These are phyloP conservation scores for Copidosoma aretas DNA, from an alignment of 2,888 invertebrate genomes.

Conservation along the genomic window DNA sequence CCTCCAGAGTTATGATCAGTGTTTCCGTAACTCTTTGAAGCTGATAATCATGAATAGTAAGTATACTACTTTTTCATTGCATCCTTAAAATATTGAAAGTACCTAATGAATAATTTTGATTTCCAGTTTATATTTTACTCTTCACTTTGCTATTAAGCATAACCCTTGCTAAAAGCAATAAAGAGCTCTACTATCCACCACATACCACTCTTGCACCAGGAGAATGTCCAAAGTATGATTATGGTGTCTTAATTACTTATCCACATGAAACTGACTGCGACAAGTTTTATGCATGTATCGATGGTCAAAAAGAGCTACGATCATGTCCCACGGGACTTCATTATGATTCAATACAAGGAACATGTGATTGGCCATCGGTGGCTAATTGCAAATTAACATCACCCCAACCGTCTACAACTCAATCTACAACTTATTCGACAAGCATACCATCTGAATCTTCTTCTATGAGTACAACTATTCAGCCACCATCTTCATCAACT, in stretches of 20 bases:
- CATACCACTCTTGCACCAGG: too few relatives aligned
- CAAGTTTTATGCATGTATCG: constrained; percentile 27
- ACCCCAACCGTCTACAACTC: neutral
- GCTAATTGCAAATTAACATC: neutral
- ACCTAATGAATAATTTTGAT: too few relatives aligned
- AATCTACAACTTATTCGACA: neutral
- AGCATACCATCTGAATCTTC: neutral
- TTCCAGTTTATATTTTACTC: too few relatives aligned
- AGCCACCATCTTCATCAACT: neutral
- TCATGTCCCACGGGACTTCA: constrained; percentile 12
- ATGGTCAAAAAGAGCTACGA: constrained; percentile 12
- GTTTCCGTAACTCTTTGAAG: too few relatives aligned
- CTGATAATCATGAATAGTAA: too few relatives aligned
- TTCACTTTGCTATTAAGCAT: too few relatives aligned
- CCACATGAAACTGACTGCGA: constrained; percentile 32
- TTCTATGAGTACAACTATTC: neutral
- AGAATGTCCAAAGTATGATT: constrained; percentile 10
- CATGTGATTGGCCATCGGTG: constrained; percentile 9
- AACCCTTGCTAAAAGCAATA: too few relatives aligned
- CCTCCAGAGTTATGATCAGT: neutral
- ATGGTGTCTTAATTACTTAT: neutral
- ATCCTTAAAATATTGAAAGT: too few relatives aligned
- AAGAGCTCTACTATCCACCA: too few relatives aligned
- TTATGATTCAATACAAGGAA: constrained; percentile 10
- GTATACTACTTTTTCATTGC: too few relatives aligned